Percentiles rank a stretch among this genome's conserved stretches.
Conservation (phyloP, 1,140 invertebrate species). For the Achroia grisella region DNA sequence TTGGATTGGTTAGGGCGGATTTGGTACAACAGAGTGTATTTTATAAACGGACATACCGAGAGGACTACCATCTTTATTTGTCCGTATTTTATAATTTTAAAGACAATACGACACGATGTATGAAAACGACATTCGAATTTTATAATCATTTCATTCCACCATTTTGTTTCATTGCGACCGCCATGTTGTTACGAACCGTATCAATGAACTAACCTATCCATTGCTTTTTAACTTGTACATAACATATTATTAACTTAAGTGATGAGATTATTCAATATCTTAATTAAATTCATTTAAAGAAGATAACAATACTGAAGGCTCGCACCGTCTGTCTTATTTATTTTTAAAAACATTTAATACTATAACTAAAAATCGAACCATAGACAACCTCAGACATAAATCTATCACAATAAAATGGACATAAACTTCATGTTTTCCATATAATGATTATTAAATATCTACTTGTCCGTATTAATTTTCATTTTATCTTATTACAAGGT, state of each 20-base stretch:
- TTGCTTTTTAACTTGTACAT: conserved; percentile 24
- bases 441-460: no score
- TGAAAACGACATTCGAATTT: no score
- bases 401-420: no score
- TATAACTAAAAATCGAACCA: no score
- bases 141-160: conserved; percentile 4
- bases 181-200: conserved; percentile 7
- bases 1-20: conserved; percentile 22
- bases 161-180: conserved; percentile 12
- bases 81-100: neutral
- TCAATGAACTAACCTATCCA: conserved; percentile 11
- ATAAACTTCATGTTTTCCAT: no score
- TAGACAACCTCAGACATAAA: no score
- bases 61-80: conserved; percentile 11
- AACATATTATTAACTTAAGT: conserved; percentile 16
- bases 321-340: no score
- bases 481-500: no score
- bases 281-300: conserved; percentile 20
- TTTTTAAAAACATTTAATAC: no score
- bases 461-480: no score
- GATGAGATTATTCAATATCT: conserved; percentile 21
- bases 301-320: no score
- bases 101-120: no score
- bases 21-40: conserved; percentile 31
- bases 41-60: conserved; percentile 4